A percentile compares a stretch with the other conserved stretches of the same genome.
Evolutionary conservation across 1,140 invertebrate species (phyloP).

Genomic region (Drosophila orosa): DNA sequence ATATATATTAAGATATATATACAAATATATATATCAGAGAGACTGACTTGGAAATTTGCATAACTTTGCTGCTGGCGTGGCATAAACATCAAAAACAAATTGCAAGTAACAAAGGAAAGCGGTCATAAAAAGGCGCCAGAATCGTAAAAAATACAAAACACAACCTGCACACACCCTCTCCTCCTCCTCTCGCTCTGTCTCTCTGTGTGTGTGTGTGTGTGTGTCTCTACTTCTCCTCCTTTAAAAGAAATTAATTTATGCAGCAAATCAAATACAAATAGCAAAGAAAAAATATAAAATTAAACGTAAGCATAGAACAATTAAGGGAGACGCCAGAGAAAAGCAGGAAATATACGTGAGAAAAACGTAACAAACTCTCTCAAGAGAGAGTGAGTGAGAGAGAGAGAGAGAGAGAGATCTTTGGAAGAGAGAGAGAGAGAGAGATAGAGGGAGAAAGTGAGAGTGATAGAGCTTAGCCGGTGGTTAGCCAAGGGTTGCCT

Average conservation of each 20-base stretch:
- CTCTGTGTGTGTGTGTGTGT: neutral
- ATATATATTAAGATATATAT: slow-evolving; percentile 5
- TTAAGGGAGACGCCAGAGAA: slow-evolving; percentile 21
- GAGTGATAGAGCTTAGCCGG: slow-evolving; percentile 4
- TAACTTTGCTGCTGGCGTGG: slow-evolving; percentile 69
- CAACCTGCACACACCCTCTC: slow-evolving; percentile 3
- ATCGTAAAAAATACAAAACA: slow-evolving; percentile 58
- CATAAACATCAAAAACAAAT: slow-evolving; percentile 67
- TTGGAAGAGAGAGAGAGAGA: too few species aligned
- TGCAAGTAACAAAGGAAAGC: slow-evolving; percentile 63
- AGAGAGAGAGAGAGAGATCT: neutral
- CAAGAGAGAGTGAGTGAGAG: neutral
- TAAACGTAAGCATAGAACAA: slow-evolving; percentile 35
- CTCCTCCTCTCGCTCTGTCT: slow-evolving; percentile 3
- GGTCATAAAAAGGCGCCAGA: slow-evolving; percentile 70
- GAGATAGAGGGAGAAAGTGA: neutral
- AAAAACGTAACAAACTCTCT: slow-evolving; percentile 1
- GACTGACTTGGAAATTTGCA: slow-evolving; percentile 60
- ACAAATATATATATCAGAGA: slow-evolving; percentile 13
- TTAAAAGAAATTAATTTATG: slow-evolving; percentile 54
- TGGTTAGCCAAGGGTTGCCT: slow-evolving; percentile 66
- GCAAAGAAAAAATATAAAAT: slow-evolving; percentile 22
- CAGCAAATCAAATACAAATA: slow-evolving; percentile 55
- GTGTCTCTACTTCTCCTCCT: too few species aligned
- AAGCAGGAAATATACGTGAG: neutral